Conservation (phyloP, 2,113 vertebrate species). For the Lates calcarifer region DNA sequence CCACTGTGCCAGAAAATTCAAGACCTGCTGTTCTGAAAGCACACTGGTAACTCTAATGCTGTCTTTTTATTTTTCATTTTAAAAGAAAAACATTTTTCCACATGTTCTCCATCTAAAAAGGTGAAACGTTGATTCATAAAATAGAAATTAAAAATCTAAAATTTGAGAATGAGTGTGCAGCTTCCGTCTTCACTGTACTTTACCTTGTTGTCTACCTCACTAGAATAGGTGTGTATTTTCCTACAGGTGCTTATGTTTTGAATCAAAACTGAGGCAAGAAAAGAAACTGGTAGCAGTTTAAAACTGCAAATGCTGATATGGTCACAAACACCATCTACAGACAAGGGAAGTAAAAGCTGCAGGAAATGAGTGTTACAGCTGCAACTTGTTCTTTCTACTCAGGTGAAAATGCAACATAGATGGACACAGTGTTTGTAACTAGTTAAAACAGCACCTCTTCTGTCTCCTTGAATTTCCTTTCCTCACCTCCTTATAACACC, state of each 20-base stretch:
- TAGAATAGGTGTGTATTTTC: no score
- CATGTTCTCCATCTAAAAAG: no score
- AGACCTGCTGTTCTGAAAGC: neutral
- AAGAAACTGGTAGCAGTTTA: no score
- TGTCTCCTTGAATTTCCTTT: constrained; percentile 31
- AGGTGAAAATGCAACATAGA: neutral
- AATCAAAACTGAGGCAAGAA: no score
- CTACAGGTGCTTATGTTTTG: no score
- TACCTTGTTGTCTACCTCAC: no score
- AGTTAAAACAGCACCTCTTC: constrained; percentile 19
- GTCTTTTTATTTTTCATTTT: neutral
- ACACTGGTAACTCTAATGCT: neutral
- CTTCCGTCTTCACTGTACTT: no score
- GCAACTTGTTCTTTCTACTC: no score
- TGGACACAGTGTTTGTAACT: neutral
- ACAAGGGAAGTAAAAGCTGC: neutral
- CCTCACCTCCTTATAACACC: constrained; percentile 41
- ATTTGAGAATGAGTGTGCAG: neutral
- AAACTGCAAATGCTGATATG: no score
- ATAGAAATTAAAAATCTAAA: neutral
- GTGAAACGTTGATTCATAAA: neutral
- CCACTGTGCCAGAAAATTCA: neutral
- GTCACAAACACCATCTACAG: no score
- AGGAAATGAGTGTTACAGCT: neutral
- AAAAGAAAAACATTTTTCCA: neutral